Evolutionary conservation across 2,888 invertebrate species (phyloP).

Genomic region (Minunthozetes semirufus): DNA sequence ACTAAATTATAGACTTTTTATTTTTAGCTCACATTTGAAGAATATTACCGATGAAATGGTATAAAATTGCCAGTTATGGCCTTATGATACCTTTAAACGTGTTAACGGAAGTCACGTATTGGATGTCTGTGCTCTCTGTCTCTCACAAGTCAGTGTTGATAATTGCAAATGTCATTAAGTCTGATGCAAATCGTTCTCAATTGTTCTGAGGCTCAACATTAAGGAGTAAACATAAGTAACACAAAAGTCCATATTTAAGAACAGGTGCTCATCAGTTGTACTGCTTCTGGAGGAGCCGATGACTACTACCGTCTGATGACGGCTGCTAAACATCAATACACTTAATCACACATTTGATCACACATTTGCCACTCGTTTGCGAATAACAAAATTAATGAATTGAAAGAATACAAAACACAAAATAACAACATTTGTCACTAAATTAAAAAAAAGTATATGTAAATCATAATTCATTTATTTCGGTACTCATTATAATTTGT

Average conservation of each 20-base stretch:
- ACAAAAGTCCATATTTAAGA: background rate
- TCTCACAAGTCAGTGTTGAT: too few species aligned
- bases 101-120: slow-evolving; percentile 28
- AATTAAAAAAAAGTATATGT: too few species aligned
- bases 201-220: slow-evolving; percentile 11
- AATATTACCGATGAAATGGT: background rate
- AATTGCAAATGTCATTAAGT: slow-evolving; percentile 17
- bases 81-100: background rate
- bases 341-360: too few species aligned
- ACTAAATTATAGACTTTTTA: slow-evolving; percentile 20
- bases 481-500: too few species aligned
- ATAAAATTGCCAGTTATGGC: slow-evolving; percentile 1
- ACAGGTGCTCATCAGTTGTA: slow-evolving; percentile 9
- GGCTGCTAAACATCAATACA: background rate
- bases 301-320: background rate
- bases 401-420: too few species aligned
- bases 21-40: background rate
- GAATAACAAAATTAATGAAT: too few species aligned
- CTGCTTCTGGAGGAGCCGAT: background rate
- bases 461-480: too few species aligned
- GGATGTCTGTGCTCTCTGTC: slow-evolving; percentile 8
- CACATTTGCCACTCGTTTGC: too few species aligned
- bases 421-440: too few species aligned
- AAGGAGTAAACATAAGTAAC: slow-evolving; percentile 1
- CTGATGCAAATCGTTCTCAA: slow-evolving; percentile 12